A percentile compares a stretch with the other conserved stretches of the same genome.
Conservation (phyloP, 2,113 vertebrate species). For the Halcyon senegalensis region DNA sequence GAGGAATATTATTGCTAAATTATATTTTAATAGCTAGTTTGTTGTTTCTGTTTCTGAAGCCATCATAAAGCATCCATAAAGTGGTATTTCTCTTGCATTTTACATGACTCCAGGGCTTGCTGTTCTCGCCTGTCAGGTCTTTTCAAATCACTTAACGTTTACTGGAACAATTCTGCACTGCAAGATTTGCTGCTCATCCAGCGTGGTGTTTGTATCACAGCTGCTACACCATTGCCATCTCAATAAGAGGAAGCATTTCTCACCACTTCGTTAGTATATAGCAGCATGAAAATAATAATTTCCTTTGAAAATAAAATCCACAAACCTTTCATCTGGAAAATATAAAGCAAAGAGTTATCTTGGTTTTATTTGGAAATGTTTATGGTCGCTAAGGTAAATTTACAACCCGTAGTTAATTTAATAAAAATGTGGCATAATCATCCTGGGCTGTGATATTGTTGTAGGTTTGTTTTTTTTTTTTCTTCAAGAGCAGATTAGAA, state of each 20-base stretch:
- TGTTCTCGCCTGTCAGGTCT: conserved; percentile 93
- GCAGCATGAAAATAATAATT: conserved; percentile 61
- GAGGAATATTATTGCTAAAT: conserved; percentile 62
- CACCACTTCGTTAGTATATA: conserved; percentile 57
- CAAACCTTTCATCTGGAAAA: conserved; percentile 45
- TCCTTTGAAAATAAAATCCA: conserved; percentile 44
- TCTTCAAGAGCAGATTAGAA: conserved; percentile 31
- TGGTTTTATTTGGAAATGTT: conserved; percentile 40
- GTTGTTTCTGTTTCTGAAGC: conserved; percentile 77
- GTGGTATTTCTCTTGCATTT: conserved; percentile 90
- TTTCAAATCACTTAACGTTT: conserved; percentile 88
- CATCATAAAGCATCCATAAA: conserved; percentile 75
- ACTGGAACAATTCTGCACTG: conserved; percentile 83
- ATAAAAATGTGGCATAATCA: conserved; percentile 20
- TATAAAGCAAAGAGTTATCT: neutral
- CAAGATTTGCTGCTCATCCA: conserved; percentile 80
- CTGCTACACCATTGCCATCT: conserved; percentile 73
- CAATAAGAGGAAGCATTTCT: conserved; percentile 64
- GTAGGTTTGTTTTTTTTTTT: neutral
- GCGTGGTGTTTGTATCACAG: conserved; percentile 75
- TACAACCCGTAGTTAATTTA: neutral
- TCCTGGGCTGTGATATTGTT: conserved; percentile 7
- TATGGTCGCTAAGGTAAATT: conserved; percentile 48
- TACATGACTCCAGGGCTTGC: conserved; percentile 90
- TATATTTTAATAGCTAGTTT: conserved; percentile 69